These are phyloP conservation scores for Camptogramma bilineatum DNA, from an alignment of 2,888 invertebrate species.

Conservation along the genomic window DNA sequence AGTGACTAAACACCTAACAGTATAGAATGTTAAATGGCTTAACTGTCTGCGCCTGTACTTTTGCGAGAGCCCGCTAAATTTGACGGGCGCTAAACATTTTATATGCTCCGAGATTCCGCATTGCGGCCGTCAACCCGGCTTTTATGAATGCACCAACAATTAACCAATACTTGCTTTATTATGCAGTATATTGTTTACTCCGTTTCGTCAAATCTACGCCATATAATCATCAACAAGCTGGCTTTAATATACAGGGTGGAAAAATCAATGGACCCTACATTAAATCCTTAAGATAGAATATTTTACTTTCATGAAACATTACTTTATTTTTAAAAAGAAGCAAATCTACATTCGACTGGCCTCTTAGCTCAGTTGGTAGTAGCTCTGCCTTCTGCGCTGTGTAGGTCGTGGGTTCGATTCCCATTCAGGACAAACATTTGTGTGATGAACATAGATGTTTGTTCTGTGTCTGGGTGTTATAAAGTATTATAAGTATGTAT, in stretches of 20 bases:
- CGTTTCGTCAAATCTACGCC: background rate
- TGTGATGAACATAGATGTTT: too few relatives aligned
- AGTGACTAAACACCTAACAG: constrained; percentile 60
- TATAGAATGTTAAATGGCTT: constrained; percentile 68
- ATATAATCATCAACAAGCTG: too few relatives aligned
- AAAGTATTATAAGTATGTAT: too few relatives aligned
- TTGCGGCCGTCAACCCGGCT: constrained; percentile 41
- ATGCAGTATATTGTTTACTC: constrained; percentile 6
- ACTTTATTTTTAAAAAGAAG: too few relatives aligned
- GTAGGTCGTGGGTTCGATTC: too few relatives aligned
- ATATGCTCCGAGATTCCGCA: constrained; percentile 64
- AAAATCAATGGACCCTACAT: background rate
- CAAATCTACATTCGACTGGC: too few relatives aligned
- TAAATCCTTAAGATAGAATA: too few relatives aligned
- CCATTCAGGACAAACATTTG: too few relatives aligned
- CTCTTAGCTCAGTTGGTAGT: too few relatives aligned
- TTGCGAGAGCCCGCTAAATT: constrained; percentile 71
- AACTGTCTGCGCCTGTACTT: constrained; percentile 62
- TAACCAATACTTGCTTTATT: constrained; percentile 26
- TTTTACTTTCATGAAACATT: too few relatives aligned
- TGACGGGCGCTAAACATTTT: constrained; percentile 63
- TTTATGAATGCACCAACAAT: constrained; percentile 34
- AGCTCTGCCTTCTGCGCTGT: too few relatives aligned
- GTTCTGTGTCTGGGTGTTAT: too few relatives aligned
- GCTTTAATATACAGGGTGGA: background rate